Conservation (phyloP, 2,888 invertebrate species). For the Zygogramma bicolorata region DNA sequence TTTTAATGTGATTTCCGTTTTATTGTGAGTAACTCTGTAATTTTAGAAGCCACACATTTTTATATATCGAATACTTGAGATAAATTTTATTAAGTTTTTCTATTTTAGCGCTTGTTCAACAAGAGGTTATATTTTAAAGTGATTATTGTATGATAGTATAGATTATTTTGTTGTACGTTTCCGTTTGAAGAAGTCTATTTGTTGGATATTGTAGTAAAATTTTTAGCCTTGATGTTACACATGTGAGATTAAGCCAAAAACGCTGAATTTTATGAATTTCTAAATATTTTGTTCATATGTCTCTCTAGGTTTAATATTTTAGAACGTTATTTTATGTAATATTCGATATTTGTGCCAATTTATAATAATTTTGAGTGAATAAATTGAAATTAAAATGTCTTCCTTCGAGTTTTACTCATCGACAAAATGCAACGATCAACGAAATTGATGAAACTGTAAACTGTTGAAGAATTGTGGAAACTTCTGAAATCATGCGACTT, state of each 20-base stretch:
- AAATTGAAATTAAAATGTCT: conserved; percentile 46
- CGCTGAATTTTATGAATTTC: conserved; percentile 25
- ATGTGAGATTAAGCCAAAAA: conserved; percentile 47
- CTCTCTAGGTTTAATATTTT: conserved; percentile 40
- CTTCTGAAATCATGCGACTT: too few relatives aligned
- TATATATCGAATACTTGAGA: conserved; percentile 25
- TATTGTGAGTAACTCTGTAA: conserved; percentile 35
- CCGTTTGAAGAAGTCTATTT: conserved; percentile 40
- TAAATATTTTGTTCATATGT: conserved; percentile 29
- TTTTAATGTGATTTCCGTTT: conserved; percentile 28
- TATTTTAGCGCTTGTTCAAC: conserved; percentile 45
- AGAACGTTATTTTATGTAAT: conserved; percentile 45
- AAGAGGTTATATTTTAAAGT: conserved; percentile 43
- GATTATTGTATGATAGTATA: conserved; percentile 44
- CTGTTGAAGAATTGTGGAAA: too few relatives aligned
- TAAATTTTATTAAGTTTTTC: conserved; percentile 45
- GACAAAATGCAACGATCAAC: conserved; percentile 48
- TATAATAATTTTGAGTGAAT: conserved; percentile 56
- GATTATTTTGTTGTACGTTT: conserved; percentile 41
- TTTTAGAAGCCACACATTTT: conserved; percentile 24
- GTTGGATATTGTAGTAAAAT: conserved; percentile 43
- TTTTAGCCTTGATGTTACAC: conserved; percentile 37
- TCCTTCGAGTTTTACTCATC: conserved; percentile 37
- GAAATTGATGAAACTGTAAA: background rate
- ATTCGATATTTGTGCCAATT: conserved; percentile 56